These are phyloP conservation scores for Neuroscelio doddi DNA, from an alignment of 2,888 invertebrate genomes.

Conservation along the genomic window DNA sequence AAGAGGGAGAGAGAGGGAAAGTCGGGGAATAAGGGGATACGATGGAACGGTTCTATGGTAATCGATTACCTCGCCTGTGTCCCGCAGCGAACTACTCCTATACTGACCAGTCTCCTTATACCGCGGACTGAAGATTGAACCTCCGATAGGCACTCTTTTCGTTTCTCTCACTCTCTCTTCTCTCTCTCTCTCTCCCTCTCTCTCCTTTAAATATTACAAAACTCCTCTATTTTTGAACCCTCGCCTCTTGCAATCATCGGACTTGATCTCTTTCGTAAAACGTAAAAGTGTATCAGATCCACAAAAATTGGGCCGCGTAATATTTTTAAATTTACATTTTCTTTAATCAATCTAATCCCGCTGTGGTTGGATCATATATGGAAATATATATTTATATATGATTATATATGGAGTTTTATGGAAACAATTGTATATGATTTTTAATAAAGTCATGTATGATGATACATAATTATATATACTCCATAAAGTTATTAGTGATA, in stretches of 20 bases:
- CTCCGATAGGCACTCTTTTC: no score
- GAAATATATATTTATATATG: no score
- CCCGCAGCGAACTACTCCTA: constrained; percentile 63
- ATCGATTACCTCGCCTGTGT: constrained; percentile 67
- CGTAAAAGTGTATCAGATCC: not conserved
- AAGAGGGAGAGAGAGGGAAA: constrained; percentile 23
- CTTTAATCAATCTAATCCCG: no score
- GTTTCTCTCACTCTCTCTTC: no score
- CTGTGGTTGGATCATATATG: no score
- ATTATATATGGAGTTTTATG: no score
- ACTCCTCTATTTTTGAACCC: constrained; percentile 46
- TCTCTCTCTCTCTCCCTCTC: no score
- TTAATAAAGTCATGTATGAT: no score
- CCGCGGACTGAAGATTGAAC: constrained; percentile 62
- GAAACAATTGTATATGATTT: no score
- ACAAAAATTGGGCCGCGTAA: not conserved
- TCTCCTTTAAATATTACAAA: constrained; percentile 36
- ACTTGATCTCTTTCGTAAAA: constrained; percentile 44
- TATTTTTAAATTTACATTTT: no score
- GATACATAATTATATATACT: no score
- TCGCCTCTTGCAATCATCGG: constrained; percentile 31
- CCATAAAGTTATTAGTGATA: no score
- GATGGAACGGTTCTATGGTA: constrained; percentile 60
- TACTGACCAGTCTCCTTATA: constrained; percentile 61
- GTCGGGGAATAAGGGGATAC: constrained; percentile 7